Base-by-base conservation (phyloP, 2,888 invertebrate species). In the Phania funesta region DNA sequence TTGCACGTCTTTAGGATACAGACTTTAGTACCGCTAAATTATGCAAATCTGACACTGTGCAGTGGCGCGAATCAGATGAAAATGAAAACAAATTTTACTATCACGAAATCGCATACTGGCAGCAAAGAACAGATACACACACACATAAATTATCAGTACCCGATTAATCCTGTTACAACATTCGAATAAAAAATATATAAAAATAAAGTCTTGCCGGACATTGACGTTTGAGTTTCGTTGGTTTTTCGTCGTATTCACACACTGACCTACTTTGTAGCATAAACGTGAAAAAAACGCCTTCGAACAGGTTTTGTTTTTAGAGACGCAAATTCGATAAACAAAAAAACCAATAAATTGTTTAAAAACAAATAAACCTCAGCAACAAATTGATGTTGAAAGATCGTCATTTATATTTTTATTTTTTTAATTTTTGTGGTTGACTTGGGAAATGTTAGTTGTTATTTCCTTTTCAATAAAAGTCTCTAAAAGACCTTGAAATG, bases 381-480 rank as follows among this genome's bases (percentile, higher is more conserved):
- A 64, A 54, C 44, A 74, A 44, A 44, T 44, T 68, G 52, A 76
- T 58, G 68, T 68, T 52, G 76, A 50, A 67, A 76, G 58, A 76
- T 67, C 76, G 32, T 41, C 32, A 58, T 22, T 50, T 48, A 48
- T 26, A 22, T 16, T 44, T 56, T 20, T 46, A 9, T 32, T 48
- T 38, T 38, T 52, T 64, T 11, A 13, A 9, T 18, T 38, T 41
- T 52, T 44, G 20, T 32, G 4, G 5, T 29, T 52, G 44, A 74
- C 18, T 76, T 68, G 67, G 50, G 50, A 76, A 76, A 68, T 62
- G 68, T 76, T 76, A 76, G 60, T 76, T 60, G 67, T 68, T 76
- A 76, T 76, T 76, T 76, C 76, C 76, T 76, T 76, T 76, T 68
- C 24, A n/a, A 60, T 60, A 68, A 76, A 68, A 50, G 68, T 52